Base-by-base conservation (phyloP, 2,113 vertebrate species). In the Synchiropus splendidus region DNA sequence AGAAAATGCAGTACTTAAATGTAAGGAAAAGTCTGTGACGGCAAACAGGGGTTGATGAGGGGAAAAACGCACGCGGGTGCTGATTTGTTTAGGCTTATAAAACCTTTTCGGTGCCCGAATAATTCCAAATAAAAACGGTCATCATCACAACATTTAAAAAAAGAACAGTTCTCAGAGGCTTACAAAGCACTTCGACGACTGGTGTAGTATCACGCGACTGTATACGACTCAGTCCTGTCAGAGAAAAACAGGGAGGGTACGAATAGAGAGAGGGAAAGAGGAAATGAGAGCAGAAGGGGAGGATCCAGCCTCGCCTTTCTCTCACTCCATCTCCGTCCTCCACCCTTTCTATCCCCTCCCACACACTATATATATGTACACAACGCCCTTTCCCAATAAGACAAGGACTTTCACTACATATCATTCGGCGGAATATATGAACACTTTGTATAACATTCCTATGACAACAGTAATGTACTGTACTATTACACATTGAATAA, bases 381-480 rank as follows among this genome's bases (percentile, higher is more conserved):
- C 77, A 79, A 63, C 81, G 78, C 85, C 83, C 82, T 86, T 82
- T 73, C 61, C 74, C 71, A 55, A 64, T 61, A 65, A 31, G 70
- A 49, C 58, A 75, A 80, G 74, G 77, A 83, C 79, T 85, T 80
- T 84, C 82, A 65, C 79, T 66, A 85, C 77, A 82, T 18, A 74
- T 67, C 77, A 70, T 56, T 75, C 63, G 74, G 58, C 50, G 42
- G 61, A 58, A 63, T 78, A 85, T 84, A 83, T 77, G 82, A 79
- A 79, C 73, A 45, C 71, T 64, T 69, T 73, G 75, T 63, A 79
- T 84, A 85, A 88, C 86, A 81, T 86, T 88, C 84, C 86, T 85
- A 89, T 89, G 88, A 87, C 82, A 77, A 93, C 91, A 97, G 92
- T 96, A 96, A 95, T 94, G 92, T 94, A 94, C 90, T 92, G 92